These are phyloP conservation scores for Ectemnius continuus DNA, from an alignment of 2,888 invertebrate species.

Conservation along the genomic window DNA sequence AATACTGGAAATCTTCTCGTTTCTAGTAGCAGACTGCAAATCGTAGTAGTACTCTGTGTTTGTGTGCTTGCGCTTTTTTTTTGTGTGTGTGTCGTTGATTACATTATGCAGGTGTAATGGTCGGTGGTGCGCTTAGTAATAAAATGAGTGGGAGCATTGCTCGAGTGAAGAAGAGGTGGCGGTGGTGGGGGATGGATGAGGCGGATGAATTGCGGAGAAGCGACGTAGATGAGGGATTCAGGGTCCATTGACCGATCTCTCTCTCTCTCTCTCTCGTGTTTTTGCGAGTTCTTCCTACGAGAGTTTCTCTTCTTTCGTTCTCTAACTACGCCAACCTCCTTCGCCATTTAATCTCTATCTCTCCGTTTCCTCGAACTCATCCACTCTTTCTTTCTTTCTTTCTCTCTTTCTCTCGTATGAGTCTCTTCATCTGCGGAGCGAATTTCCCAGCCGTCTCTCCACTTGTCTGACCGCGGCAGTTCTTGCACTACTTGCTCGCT, in stretches of 20 bases:
- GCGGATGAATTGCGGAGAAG: background rate
- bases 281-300: conserved; percentile 36
- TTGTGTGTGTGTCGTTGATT: no score
- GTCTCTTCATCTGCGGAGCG: conserved; percentile 14
- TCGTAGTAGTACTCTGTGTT: no score
- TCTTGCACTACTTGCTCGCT: background rate
- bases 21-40: background rate
- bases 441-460: conserved; percentile 16
- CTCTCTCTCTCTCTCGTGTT: conserved; percentile 44
- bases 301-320: background rate
- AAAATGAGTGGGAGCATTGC: no score
- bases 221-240: conserved; percentile 33
- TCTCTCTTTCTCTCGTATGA: conserved; percentile 17
- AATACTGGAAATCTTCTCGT: conserved; percentile 14
- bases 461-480: background rate
- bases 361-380: background rate
- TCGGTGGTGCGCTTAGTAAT: no score
- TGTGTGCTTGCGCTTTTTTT: no score
- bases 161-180: background rate
- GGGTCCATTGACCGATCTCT: conserved; percentile 64
- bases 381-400: conserved; percentile 18
- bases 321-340: background rate
- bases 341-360: background rate
- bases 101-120: no score
- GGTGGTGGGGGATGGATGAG: conserved; percentile 1